Base-by-base conservation (phyloP, 2,113 vertebrate genomes). In the Apeltes quadracus region DNA sequence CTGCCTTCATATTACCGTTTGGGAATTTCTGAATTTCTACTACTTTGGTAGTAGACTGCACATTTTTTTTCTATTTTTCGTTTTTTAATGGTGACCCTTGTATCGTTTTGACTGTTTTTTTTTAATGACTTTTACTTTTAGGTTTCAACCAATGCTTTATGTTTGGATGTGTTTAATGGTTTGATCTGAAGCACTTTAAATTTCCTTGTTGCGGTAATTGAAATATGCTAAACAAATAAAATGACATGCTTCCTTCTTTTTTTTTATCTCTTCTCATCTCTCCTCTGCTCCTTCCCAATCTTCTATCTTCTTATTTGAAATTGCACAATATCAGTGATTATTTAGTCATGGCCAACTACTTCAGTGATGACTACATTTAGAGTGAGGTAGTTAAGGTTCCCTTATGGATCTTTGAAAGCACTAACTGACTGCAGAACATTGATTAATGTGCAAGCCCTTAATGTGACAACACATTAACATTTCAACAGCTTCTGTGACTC, bases 391-490 rank as follows among this genome's bases (percentile, higher is more conserved):
- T 22, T 50, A 7, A 41, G 10, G 73, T 73, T 61, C 65, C 14
- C 43, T 73, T 22, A 16, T 38, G 56, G 66, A 39, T 66, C 36
- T 62, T 65, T 71, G 51, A 71, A 76, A 70, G 43, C 16, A 50
- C 56, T 67, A 72, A 85, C 70, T 67, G 72, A 72, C 63, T 66
- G 54, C 32, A 74, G 61, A 54, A 59, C 46, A 22, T 48, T 68
- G 32, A 64, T 70, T 73, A 44, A 82, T 73, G 69, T 50, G 61
- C 58, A 73, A 55, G 59, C 22, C 16, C 39, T 69, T 70, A 69
- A 61, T 55, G 48, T 43, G 46, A 58, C 58, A 76, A 63, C 32
- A 61, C 69, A 78, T 85, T 72, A 75, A 61, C 62, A 65, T 72
- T 75, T 72, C 25, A 66, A 43, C 44, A 55, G 74, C 36, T 10